Evolutionary conservation across 1,140 invertebrate species (phyloP).

Genomic region (Planococcus citri): DNA sequence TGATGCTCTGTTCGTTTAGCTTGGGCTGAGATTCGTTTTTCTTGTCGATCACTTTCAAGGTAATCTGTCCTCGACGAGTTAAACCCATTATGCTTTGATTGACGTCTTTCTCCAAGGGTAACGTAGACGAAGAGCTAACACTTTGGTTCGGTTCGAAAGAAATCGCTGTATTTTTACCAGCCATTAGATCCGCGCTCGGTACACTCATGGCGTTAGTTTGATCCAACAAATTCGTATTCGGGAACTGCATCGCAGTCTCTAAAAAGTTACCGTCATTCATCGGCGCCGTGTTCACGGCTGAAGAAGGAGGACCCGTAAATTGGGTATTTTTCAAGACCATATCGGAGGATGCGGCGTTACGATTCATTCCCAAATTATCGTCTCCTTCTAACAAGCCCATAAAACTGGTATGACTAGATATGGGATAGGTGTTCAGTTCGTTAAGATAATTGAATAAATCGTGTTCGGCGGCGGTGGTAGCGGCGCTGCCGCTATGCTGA

Average conservation of each 20-base stretch:
- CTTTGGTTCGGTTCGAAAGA: not conserved
- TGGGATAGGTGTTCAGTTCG: not conserved
- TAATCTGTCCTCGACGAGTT: not conserved
- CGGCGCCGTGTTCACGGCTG: not conserved
- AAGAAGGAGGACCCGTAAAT: not conserved
- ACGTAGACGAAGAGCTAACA: not conserved
- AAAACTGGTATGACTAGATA: constrained; percentile 6
- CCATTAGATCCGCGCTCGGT: not conserved
- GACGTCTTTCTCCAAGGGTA: not conserved
- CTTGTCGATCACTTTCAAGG: not conserved
- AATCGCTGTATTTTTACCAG: not conserved
- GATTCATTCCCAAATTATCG: not conserved
- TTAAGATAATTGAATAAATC: constrained; percentile 10
- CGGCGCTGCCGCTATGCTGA: not conserved
- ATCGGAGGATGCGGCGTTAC: not conserved
- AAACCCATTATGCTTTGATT: not conserved
- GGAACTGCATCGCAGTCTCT: not conserved
- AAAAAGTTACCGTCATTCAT: not conserved
- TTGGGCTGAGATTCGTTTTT: not conserved
- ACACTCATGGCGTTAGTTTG: not conserved
- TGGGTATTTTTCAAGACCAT: not conserved
- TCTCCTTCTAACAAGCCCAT: not conserved
- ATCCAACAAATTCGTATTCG: not conserved
- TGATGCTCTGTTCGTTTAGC: not conserved
- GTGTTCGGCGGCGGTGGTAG: not conserved